Evolutionary conservation across 2,888 invertebrate genomes (phyloP).

Genomic region (Eupsilia transversa): DNA sequence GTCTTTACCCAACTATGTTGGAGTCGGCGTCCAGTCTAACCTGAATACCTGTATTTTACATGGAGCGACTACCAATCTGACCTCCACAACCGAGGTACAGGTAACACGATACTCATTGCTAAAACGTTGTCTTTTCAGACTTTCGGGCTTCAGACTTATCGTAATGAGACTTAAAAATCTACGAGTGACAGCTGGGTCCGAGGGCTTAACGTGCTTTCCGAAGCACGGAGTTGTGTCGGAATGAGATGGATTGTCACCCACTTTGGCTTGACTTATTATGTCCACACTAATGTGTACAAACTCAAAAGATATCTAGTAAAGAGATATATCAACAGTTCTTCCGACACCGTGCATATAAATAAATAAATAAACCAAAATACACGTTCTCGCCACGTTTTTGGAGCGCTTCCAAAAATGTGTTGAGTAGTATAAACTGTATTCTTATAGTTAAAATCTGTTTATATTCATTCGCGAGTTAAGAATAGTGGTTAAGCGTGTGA

Average conservation of each 20-base stretch:
- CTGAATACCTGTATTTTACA: background rate
- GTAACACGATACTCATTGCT: background rate
- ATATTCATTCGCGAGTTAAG: conserved; percentile 39
- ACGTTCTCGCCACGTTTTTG: conserved; percentile 60
- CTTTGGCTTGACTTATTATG: background rate
- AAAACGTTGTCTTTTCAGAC: background rate
- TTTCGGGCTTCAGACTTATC: background rate
- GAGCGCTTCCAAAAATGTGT: conserved; percentile 58
- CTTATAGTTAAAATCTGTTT: conserved; percentile 56
- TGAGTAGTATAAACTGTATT: conserved; percentile 42
- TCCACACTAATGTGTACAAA: conserved; percentile 9
- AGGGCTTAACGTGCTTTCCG: background rate
- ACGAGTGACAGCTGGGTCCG: background rate
- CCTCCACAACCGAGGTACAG: background rate
- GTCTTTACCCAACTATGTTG: background rate
- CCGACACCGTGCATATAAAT: conserved; percentile 53
- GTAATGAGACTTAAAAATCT: background rate
- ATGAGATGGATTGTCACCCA: background rate
- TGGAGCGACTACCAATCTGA: background rate
- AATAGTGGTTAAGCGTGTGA: conserved; percentile 40
- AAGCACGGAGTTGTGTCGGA: background rate
- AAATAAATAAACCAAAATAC: conserved; percentile 57
- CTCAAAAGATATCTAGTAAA: conserved; percentile 9
- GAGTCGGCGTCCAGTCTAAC: background rate
- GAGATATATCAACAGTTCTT: conserved; percentile 48